Base-by-base conservation (phyloP, 2,797 vertebrate genomes). In the Rhinichthys osculus region DNA sequence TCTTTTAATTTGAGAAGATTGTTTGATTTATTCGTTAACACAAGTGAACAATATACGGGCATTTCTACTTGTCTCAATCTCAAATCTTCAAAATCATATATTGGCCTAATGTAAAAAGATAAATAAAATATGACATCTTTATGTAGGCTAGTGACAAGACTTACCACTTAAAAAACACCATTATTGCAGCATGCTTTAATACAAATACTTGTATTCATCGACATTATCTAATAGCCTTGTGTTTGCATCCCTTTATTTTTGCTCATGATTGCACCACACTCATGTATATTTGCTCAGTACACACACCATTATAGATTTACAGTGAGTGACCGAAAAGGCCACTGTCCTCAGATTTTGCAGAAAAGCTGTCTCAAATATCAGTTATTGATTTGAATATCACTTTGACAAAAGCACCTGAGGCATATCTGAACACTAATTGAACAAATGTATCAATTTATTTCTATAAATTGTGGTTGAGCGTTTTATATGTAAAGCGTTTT, bases 1-100 rank as follows among this genome's bases (percentile, higher is more conserved):
- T 71, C 8, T n/a, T 74, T 38, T n/a, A n/a, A n/a, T n/a, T n/a
- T 71, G n/a, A 62, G 19, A 38, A 50, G 21, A 81, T 66, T 76
- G 10, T 23, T 64, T 40, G 17, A 66, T 79, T 42, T 33, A 7
- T 71, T 50, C 7, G 40, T 42, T 50, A 54, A 50, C 57, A 52
- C 17, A 62, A 67, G 57, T 42, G 2, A 59, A 69, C 74, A n/a
- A 21, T 47, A 19, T 84, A 16, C 27, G 30, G 13, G 21, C 42
- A 42, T 40, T 6, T 1, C 19, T 38, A 57, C 14, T 27, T 27
- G 5, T 59, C 35, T 17, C 8, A 59, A 17, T 42, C 8, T 62
- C 14, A 78, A 78, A 62, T 62, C 54, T 78, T 5, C 13, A 3
- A 16, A 47, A 67, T 47, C 16, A 74, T 35, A 74, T 7, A 73